Evolutionary conservation across 2,113 vertebrate species (phyloP), one percentile per base, ranked within the genome.

Genomic region (Nasalis larvatus): DNA sequence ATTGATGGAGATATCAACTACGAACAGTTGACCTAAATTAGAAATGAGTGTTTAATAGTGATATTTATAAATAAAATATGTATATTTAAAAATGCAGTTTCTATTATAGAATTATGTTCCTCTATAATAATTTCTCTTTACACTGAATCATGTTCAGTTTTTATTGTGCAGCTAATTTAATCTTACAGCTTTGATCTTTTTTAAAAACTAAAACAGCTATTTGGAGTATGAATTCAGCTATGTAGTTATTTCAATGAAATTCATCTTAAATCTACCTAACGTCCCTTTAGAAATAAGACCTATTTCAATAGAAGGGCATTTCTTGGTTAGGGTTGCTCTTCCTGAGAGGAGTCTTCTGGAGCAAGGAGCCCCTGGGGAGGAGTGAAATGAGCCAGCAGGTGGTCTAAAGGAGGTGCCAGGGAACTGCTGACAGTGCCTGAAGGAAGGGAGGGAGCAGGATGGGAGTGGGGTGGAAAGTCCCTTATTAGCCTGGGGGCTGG

Each of bases 401-500:
- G 87, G 78, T 91, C 74, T 54, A 63, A 77, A 92, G 86, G 76
- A 80, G 85, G 6, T 2, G 58, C 60, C 89, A 60, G n/a, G 63
- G 66, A 98, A 96, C 18, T 94, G 94, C 96, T 97, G 95, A 96
- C 94, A 18, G 9, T 32, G 58, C 56, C 52, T 30, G 54, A 87
- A 8, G 73, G 40, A 42, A 85, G 89, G 85, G 77, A 85, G 86
- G 81, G 54, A 74, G 69, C 60, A 6, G 35, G 32, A 13, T 37
- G 16, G 78, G 54, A 84, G 45, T 66, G 66, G 37, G 32, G 37
- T 35, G 97, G 97, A 97, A 98, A 96, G 83, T 97, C 94, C 97
- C 97, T 84, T 58, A 66, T 83, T 89, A 94, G 86, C 68, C 86
- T 95, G 86, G 35, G 73, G 52, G 40, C 69, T 76, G 13, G 52